These are phyloP conservation scores for Rana temporaria DNA, from an alignment of 2,113 vertebrate genomes.

Conservation along the genomic window DNA sequence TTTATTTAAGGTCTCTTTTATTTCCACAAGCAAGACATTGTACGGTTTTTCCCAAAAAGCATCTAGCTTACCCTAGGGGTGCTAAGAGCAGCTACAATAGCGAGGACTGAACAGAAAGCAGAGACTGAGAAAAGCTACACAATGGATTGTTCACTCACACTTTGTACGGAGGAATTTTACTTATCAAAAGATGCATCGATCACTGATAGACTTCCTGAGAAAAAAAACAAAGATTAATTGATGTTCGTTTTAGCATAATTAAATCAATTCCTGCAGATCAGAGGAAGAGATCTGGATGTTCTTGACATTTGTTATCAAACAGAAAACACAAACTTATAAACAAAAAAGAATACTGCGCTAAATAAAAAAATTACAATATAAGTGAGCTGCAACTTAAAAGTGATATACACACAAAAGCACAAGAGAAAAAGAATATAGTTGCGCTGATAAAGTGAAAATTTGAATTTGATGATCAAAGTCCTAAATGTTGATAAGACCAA, in stretches of 20 bases:
- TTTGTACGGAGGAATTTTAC: constrained; percentile 33
- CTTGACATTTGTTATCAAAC: too few species aligned
- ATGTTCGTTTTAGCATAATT: neutral
- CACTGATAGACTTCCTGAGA: constrained; percentile 18
- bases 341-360: too few species aligned
- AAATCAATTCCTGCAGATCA: neutral
- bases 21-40: constrained; percentile 37
- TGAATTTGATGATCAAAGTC: too few species aligned
- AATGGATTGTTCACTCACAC: constrained; percentile 5
- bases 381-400: too few species aligned
- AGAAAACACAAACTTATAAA: neutral
- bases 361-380: too few species aligned
- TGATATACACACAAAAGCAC: too few species aligned
- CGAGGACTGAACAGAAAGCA: constrained; percentile 16
- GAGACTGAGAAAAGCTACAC: constrained; percentile 33
- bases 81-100: constrained; percentile 32
- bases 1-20: constrained; percentile 48
- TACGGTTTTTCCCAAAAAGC: constrained; percentile 32
- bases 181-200: constrained; percentile 47
- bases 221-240: constrained; percentile 28
- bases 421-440: too few species aligned
- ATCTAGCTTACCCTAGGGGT: constrained; percentile 39
- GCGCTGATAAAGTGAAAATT: too few species aligned
- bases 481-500: too few species aligned
- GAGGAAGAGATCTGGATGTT: neutral